Conservation (phyloP, 2,113 vertebrate genomes). For the Sinocyclocheilus anophthalmus region DNA sequence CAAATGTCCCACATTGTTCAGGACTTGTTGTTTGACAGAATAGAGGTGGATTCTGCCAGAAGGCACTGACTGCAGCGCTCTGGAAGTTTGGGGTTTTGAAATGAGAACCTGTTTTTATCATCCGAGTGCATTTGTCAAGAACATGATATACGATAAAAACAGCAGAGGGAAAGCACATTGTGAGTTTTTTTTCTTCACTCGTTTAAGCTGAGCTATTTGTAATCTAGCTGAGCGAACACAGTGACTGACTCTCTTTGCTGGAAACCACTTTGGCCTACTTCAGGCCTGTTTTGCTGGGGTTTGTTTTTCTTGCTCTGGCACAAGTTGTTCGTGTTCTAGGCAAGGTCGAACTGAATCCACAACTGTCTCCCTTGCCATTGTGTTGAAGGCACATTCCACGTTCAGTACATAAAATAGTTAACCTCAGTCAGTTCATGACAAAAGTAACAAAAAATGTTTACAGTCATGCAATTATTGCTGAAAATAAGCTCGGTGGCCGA, state of each 20-base stretch:
- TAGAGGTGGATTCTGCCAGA: not conserved
- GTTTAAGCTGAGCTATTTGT: not conserved
- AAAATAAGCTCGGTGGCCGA: no score
- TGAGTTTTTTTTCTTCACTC: not conserved
- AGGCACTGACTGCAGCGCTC: not conserved
- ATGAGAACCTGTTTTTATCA: not conserved
- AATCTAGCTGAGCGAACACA: not conserved
- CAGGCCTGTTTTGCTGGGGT: constrained; percentile 25
- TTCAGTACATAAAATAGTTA: not conserved
- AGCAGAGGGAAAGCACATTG: not conserved
- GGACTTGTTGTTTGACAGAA: not conserved
- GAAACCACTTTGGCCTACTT: constrained; percentile 28
- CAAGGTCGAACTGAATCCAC: not conserved
- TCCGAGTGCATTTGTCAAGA: not conserved
- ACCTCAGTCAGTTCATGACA: not conserved
- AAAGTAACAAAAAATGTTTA: not conserved
- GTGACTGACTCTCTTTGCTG: not conserved
- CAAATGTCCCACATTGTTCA: not conserved
- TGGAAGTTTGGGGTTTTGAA: not conserved
- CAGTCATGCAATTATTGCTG: not conserved
- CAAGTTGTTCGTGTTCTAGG: not conserved
- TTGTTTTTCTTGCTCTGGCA: constrained; percentile 23
- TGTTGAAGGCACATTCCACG: not conserved
- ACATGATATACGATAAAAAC: not conserved
- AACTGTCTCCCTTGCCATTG: not conserved